Percentiles rank a stretch among this genome's conserved stretches.
These are phyloP conservation scores for Dryobates pubescens DNA, from an alignment of 2,797 vertebrate genomes.

Conservation along the genomic window DNA sequence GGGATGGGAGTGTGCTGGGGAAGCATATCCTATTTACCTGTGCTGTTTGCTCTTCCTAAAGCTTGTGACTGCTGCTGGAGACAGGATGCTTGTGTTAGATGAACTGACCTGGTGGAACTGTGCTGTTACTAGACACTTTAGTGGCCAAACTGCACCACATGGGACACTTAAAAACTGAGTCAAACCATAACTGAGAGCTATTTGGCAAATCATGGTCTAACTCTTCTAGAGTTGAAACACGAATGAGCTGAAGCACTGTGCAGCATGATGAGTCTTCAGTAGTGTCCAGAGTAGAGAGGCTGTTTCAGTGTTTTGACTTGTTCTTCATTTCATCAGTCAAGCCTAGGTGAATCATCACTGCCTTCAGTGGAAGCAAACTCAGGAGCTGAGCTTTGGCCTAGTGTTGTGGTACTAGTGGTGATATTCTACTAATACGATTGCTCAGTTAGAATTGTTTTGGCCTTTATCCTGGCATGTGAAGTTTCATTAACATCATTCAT, in stretches of 20 bases:
- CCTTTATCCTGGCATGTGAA: neutral
- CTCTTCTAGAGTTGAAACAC: neutral
- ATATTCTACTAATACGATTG: neutral
- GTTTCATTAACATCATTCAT: neutral
- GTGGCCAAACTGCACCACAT: neutral
- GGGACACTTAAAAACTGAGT: neutral
- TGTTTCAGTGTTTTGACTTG: neutral
- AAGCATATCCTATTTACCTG: neutral
- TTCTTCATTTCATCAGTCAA: neutral
- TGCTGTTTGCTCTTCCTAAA: neutral
- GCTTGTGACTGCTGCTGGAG: neutral
- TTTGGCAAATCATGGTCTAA: neutral
- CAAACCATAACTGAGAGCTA: neutral
- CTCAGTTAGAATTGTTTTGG: neutral
- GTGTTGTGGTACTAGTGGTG: neutral
- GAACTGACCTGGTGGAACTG: neutral
- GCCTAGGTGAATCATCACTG: fast-evolving
- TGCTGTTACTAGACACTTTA: neutral
- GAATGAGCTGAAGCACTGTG: neutral
- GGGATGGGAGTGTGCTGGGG: neutral
- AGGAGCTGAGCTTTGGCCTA: neutral
- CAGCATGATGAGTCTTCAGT: fast-evolving
- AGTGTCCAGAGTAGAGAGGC: neutral
- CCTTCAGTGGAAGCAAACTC: neutral
- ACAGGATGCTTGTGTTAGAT: neutral